A percentile compares a stretch with the other conserved stretches of the same genome.
These are phyloP conservation scores for Dryobotodes eremita DNA, from an alignment of 2,888 invertebrate genomes.

Conservation along the genomic window DNA sequence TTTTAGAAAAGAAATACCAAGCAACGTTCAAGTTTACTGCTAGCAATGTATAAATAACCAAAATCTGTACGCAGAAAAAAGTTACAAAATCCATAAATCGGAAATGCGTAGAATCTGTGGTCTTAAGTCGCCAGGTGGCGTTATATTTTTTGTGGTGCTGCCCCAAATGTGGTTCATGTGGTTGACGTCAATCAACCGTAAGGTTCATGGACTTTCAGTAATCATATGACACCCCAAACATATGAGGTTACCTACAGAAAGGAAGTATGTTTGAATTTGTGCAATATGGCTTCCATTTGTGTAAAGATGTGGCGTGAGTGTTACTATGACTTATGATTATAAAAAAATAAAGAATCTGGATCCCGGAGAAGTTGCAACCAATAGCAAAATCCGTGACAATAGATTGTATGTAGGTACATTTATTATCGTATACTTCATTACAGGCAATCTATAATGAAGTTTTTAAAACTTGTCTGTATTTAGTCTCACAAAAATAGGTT, in stretches of 20 bases:
- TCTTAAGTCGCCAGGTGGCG: constrained; percentile 79
- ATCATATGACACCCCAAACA: constrained; percentile 54
- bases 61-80: constrained; percentile 36
- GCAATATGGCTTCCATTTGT: constrained; percentile 51
- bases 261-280: constrained; percentile 60
- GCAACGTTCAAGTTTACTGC: neutral
- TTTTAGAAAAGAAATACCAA: neutral
- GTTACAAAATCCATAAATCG: constrained; percentile 68
- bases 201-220: constrained; percentile 50
- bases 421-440: too few relatives aligned
- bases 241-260: constrained; percentile 50
- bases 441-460: too few relatives aligned
- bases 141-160: constrained; percentile 74
- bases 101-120: constrained; percentile 77
- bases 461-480: too few relatives aligned
- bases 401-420: too few relatives aligned
- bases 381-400: too few relatives aligned
- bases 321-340: too few relatives aligned
- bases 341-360: too few relatives aligned
- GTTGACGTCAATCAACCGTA: constrained; percentile 82
- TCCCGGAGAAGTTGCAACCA: too few relatives aligned
- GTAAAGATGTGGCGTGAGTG: neutral
- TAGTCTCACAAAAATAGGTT: too few relatives aligned
- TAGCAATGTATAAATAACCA: neutral
- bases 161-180: constrained; percentile 85